Base-by-base conservation (phyloP, 2,797 vertebrate species). In the Cyclura pinguis region DNA sequence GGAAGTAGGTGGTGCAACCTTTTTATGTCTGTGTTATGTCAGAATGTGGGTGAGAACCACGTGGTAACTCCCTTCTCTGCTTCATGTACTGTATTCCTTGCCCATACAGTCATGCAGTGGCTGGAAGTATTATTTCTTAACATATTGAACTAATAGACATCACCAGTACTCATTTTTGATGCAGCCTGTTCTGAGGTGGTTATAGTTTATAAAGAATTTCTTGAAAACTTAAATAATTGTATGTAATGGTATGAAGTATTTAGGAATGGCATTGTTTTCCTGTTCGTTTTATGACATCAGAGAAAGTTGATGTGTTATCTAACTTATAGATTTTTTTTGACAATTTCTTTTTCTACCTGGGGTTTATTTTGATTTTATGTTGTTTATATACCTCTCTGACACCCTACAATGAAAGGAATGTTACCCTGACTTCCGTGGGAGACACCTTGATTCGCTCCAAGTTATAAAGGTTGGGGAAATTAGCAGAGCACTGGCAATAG, bases 281-380 rank as follows among this genome's bases (percentile, higher is more conserved):
- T 47, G 7, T 72, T 27, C 22, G 13, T 47, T 84, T 89, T 85
- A 22, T 89, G 80, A 72, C 16, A 32, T 84, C 83, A 85, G 14
- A 50, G 35, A 50, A 77, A 59, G n/a, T 38, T 0, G 38, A 0
- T 27, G 64, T 29, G 1, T 2, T 42, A 73, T 73, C n/a, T 35
- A n/a, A 16, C n/a, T 73, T 73, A 35, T 35, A 73, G 74, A 22
- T 74, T 29, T 62, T 52, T 47, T 50, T 50, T 6, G 9, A 29
- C 35, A 59, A 22, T 47, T 73, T 50, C 32, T 55, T 80, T 74
- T 50, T 85, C 24, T 52, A 80, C 35, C 38, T 24, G 18, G 10
- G 9, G 22, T 42, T 42, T 47, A 77, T 42, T 47, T 77, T 77
- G 74, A 8, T 77, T 77, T 77, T 42, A 38, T 38, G 20, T 24